These are phyloP conservation scores for Peromyscus maniculatus DNA, from an alignment of 2,113 vertebrate genomes.

Conservation along the genomic window DNA sequence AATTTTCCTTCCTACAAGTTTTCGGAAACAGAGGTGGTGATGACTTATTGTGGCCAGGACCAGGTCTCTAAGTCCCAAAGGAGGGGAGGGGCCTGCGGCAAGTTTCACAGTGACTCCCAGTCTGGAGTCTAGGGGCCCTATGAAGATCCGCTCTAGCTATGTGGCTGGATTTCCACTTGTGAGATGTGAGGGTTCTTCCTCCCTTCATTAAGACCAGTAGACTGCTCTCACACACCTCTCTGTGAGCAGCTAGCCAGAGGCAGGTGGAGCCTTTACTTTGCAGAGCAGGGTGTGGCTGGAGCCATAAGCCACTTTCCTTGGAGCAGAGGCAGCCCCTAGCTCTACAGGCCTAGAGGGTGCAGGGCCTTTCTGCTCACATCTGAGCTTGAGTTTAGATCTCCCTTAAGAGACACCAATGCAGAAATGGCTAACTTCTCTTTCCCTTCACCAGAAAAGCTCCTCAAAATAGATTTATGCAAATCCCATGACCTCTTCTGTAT, in stretches of 20 bases:
- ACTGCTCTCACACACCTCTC: slow-evolving; percentile 36
- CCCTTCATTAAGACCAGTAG: slow-evolving; percentile 60
- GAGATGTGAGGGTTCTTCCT: slow-evolving; percentile 41
- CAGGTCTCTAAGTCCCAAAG: slow-evolving; percentile 9
- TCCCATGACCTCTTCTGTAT: slow-evolving; percentile 71
- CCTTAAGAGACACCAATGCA: slow-evolving; percentile 70
- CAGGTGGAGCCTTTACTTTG: neutral
- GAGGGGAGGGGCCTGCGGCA: neutral
- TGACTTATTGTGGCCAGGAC: neutral
- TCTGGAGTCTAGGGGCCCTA: neutral
- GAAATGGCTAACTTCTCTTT: slow-evolving; percentile 81
- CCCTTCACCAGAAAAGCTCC: slow-evolving; percentile 69
- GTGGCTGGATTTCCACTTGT: slow-evolving; percentile 27
- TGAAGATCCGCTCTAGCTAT: neutral
- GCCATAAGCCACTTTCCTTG: neutral
- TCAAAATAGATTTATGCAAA: slow-evolving; percentile 83
- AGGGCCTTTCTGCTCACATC: slow-evolving; percentile 45
- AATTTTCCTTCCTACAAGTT: neutral
- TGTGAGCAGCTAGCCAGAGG: slow-evolving; percentile 49
- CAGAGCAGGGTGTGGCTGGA: neutral
- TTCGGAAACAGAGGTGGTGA: neutral
- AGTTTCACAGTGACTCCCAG: slow-evolving; percentile 19
- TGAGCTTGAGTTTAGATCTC: slow-evolving; percentile 70
- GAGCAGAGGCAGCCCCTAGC: neutral
- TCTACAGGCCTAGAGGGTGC: neutral